Base-by-base conservation (phyloP, 2,797 vertebrate genomes). In the Sorex maritimensis region DNA sequence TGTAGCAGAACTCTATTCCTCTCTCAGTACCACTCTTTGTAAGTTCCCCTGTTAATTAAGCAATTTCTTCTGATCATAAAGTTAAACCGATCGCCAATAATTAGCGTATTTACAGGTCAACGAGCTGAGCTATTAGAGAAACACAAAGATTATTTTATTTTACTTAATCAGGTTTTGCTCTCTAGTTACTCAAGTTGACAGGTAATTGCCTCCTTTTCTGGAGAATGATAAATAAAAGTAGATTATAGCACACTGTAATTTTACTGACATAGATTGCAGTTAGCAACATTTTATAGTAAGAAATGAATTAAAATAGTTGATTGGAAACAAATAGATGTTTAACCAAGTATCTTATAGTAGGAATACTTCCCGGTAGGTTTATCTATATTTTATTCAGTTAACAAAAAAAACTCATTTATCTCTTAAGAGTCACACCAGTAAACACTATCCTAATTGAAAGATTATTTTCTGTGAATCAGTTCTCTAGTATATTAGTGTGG, bases 51-150 rank as follows among this genome's bases (percentile, higher is more conserved):
- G 24, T 49, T 82, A 49, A 84, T 69, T 30, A 71, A 44, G 8
- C 8, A 49, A 4, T 78, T 87, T 46, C 63, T 92, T 52, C 49
- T 86, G 10, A 85, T 52, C 17, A 82, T 24, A 41, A 85, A 79
- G 23, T 71, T 61, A 86, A 73, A 79, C 10, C 55, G 19, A 0
- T 21, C 67, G 11, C 28, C 30, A 8, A 79, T 10, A 49, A 68
- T 19, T 78, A 78, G 8, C 14, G 75, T 5, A 72, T 49, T 24
- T 2, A n/a, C 13, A 44, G 17, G 10, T 30, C 11, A 58, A 2
- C 13, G 4, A 28, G 30, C 34, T 46, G 1, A 28, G n/a, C 23
- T 80, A 28, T 55, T 85, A 58, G 91, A 83, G 55, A 86, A 68
- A 46, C 2, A 38, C 2, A 49, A 1, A 1, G 2, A 34, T 28